Evolutionary conservation across 2,797 vertebrate genomes (phyloP).

Genomic region (Yasuhikotakia modesta): DNA sequence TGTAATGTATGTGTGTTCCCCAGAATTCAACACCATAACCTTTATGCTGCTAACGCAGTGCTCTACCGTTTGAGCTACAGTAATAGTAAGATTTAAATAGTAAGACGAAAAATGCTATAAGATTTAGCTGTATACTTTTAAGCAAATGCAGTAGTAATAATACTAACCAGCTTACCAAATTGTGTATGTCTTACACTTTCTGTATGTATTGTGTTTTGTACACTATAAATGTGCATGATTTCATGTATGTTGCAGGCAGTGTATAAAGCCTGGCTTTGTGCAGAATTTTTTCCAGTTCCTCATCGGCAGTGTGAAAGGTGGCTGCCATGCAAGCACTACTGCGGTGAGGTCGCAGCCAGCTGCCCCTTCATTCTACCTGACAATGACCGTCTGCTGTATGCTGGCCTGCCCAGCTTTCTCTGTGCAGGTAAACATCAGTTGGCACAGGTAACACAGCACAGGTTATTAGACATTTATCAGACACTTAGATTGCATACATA

Average conservation of each 20-base stretch:
- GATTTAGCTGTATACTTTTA: too few relatives aligned
- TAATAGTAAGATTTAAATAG: too few relatives aligned
- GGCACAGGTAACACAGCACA: slow-evolving; percentile 19
- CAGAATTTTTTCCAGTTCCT: slow-evolving; percentile 86
- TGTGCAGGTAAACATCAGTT: slow-evolving; percentile 76
- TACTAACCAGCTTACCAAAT: too few relatives aligned
- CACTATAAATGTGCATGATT: background rate
- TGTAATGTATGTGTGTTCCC: too few relatives aligned
- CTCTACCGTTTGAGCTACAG: too few relatives aligned
- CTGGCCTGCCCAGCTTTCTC: slow-evolving; percentile 87
- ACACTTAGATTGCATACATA: background rate
- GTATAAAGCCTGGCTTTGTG: slow-evolving; percentile 89
- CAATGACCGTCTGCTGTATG: slow-evolving; percentile 86
- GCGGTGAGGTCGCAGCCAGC: slow-evolving; percentile 86
- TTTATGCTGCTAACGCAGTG: too few relatives aligned
- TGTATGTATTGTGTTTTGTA: too few relatives aligned
- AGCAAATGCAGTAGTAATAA: too few relatives aligned
- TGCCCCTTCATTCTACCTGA: slow-evolving; percentile 87
- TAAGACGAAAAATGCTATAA: too few relatives aligned
- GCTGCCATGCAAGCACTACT: slow-evolving; percentile 88
- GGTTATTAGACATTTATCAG: background rate
- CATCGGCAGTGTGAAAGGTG: slow-evolving; percentile 83
- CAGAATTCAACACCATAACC: too few relatives aligned
- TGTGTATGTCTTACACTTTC: too few relatives aligned
- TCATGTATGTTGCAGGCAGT: slow-evolving; percentile 72